These are phyloP conservation scores for Onychostoma macrolepis DNA, from an alignment of 2,113 vertebrate species.

Conservation along the genomic window DNA sequence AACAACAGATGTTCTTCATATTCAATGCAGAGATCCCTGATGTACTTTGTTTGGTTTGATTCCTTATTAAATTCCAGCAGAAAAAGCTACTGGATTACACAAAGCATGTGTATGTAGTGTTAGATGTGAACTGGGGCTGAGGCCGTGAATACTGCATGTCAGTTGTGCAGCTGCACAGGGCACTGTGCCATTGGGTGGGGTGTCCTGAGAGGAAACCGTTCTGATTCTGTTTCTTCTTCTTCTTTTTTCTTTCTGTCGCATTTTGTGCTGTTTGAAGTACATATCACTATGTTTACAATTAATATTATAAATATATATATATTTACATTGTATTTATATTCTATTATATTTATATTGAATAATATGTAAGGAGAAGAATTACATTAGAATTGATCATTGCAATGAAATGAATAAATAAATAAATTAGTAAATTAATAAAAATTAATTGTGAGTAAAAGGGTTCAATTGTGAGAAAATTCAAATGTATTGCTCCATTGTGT, in stretches of 20 bases:
- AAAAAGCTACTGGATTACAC: not conserved
- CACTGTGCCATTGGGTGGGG: constrained; percentile 74
- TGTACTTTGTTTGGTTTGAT: not conserved
- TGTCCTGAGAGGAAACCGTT: constrained; percentile 63
- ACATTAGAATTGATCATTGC: not conserved
- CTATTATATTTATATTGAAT: no score
- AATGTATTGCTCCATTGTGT: not conserved
- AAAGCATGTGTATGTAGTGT: not conserved
- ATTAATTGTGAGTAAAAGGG: not conserved
- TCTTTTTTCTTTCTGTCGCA: not conserved
- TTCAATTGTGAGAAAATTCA: not conserved
- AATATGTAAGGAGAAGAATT: not conserved
- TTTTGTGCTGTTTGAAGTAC: not conserved
- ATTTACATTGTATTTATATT: no score
- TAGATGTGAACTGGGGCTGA: constrained; percentile 2
- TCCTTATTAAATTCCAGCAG: not conserved
- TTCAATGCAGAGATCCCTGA: not conserved
- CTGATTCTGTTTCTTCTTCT: constrained; percentile 56
- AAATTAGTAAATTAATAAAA: not conserved
- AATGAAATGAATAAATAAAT: no score
- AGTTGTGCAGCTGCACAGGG: constrained; percentile 70
- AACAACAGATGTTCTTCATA: not conserved
- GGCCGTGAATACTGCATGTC: constrained; percentile 63
- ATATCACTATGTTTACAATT: not conserved
- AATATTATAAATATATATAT: no score